Conservation (phyloP, 2,113 vertebrate species). For the Circaetus cinerascens region DNA sequence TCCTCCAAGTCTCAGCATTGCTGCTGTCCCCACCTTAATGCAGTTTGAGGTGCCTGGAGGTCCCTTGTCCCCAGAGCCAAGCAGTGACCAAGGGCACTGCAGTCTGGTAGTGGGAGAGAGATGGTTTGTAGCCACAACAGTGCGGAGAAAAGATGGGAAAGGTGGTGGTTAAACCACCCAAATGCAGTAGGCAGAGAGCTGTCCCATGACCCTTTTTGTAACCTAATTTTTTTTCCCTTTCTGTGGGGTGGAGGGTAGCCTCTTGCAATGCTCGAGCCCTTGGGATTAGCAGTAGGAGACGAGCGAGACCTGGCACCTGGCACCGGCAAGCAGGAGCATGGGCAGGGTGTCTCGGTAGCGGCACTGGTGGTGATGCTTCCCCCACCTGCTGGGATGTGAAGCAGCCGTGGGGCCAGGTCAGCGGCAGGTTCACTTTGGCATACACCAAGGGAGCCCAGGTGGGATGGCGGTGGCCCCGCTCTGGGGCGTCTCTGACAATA, state of each 20-base stretch:
- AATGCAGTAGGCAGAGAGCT: neutral
- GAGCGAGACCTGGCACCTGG: neutral
- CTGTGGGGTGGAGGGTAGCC: neutral
- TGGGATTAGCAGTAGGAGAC: neutral
- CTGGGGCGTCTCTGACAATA: conserved; percentile 47
- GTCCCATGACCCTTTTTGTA: neutral
- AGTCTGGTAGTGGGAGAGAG: neutral
- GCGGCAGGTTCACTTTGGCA: neutral
- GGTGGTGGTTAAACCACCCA: neutral
- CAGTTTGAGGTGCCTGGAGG: neutral
- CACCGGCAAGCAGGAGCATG: rapidly evolving
- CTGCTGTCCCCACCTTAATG: neutral
- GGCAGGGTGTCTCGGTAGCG: neutral
- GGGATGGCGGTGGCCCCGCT: neutral
- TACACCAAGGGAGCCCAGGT: neutral
- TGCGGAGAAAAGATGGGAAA: neutral
- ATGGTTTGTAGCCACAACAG: neutral
- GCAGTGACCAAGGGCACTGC: neutral
- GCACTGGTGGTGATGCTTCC: neutral
- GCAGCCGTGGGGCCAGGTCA: neutral
- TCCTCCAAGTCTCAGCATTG: neutral
- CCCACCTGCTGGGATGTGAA: neutral
- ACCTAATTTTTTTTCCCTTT: neutral
- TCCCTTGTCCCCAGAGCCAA: neutral
- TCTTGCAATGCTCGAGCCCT: neutral